Percentiles rank a stretch among this genome's conserved stretches.
phyloP scores from a whole-genome alignment of 2,797 vertebrate genomes.

The Bradypus variegatus region DNA sequence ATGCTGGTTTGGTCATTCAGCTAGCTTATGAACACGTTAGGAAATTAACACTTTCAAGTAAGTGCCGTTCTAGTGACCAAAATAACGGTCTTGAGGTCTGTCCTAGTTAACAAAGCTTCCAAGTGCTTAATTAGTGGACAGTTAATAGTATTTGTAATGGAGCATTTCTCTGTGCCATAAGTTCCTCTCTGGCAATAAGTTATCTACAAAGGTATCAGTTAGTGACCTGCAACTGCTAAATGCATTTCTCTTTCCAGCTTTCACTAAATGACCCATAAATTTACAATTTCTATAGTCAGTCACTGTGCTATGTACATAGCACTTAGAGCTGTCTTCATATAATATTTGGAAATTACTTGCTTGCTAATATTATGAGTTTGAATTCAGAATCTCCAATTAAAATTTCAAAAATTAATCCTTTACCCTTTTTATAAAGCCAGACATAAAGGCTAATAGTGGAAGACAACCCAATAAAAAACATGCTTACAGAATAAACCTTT shows the following conservation, averaged over 20 bases:
- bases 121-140: conserved; percentile 32
- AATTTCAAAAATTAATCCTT: conserved; percentile 10
- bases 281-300: conserved; percentile 49
- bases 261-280: conserved; percentile 48
- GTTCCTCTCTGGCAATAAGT: conserved; percentile 33
- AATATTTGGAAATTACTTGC: conserved; percentile 41
- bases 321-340: conserved; percentile 21
- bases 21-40: conserved; percentile 9
- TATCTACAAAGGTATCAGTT: conserved; percentile 54
- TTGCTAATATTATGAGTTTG: conserved; percentile 11
- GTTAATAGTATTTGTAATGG: not conserved
- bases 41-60: conserved; percentile 41
- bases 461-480: not conserved
- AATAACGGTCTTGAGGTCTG: conserved; percentile 30
- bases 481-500: not conserved
- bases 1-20: not conserved
- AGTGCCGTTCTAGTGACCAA: conserved; percentile 14
- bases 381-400: conserved; percentile 23
- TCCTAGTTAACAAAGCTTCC: conserved; percentile 44
- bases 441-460: not conserved
- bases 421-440: conserved; percentile 18
- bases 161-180: conserved; percentile 6
- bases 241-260: conserved; percentile 47
- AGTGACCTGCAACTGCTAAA: conserved; percentile 49
- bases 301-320: not conserved